phyloP scores from a whole-genome alignment of 2,797 vertebrate species.

The Hipposideros larvatus region DNA sequence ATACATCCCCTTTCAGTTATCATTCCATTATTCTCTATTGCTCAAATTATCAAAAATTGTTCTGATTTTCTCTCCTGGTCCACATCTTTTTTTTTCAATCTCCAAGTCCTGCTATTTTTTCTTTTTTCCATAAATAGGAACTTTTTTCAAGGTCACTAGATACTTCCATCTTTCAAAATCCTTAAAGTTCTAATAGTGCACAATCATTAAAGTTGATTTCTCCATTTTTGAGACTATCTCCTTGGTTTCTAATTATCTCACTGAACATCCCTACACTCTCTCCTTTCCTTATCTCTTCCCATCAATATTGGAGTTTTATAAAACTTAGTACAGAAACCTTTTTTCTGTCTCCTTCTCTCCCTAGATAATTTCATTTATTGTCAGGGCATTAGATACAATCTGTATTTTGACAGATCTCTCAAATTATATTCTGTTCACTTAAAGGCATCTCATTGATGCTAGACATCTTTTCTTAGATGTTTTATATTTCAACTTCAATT shows the following conservation, averaged over 20 bases:
- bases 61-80: not conserved
- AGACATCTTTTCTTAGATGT: not conserved
- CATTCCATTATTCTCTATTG: not conserved
- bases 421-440: not conserved
- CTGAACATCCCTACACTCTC: not conserved
- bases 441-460: not conserved
- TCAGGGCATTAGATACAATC: not conserved
- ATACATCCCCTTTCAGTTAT: not conserved
- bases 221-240: not conserved
- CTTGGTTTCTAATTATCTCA: not conserved
- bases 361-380: not conserved
- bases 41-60: not conserved
- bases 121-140: not conserved
- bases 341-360: not conserved
- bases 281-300: not conserved
- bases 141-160: not conserved
- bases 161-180: not conserved
- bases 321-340: not conserved
- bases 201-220: not conserved
- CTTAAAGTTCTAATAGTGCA: not conserved
- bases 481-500: not conserved
- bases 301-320: not conserved
- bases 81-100: not conserved
- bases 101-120: not conserved
- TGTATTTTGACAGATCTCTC: not conserved